Evolutionary conservation across 30 jellyfish, hydroid and myxozoan species (phyloP).

Genomic region (Sanderia malayensis): DNA sequence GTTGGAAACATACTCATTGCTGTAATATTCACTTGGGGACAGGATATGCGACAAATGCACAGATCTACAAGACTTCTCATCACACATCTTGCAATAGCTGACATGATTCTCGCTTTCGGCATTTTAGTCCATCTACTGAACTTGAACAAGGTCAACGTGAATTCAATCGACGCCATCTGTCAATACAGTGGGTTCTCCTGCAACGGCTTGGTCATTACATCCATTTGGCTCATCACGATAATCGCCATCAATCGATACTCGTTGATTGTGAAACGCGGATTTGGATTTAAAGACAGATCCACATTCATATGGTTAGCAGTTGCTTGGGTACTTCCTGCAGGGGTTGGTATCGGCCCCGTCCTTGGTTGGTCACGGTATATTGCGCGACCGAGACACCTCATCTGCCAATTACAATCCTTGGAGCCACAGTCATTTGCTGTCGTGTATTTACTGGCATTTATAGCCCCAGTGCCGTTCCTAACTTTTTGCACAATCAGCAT

Average conservation of each 20-base stretch:
- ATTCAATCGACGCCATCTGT: constrained; percentile 14
- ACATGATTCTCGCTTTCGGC: constrained; percentile 16
- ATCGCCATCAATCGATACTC: constrained; percentile 39
- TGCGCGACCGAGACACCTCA: constrained; percentile 6
- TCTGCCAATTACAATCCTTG: constrained; percentile 24
- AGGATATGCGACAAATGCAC: constrained; percentile 7
- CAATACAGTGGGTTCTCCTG: constrained; percentile 42
- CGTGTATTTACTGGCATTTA: neutral
- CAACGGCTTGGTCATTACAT: constrained; percentile 21
- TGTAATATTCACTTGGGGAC: constrained; percentile 2
- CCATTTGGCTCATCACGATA: constrained; percentile 42
- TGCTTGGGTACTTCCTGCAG: constrained; percentile 19
- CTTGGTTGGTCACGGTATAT: constrained; percentile 35
- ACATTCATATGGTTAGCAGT: neutral
- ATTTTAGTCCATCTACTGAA: constrained; percentile 11
- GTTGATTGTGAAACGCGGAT: neutral
- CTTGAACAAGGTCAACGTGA: constrained; percentile 6
- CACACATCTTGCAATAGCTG: constrained; percentile 10
- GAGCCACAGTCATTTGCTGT: constrained; percentile 22
- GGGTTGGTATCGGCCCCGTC: constrained; percentile 27
- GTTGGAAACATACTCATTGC: constrained; percentile 21
- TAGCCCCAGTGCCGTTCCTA: constrained; percentile 14
- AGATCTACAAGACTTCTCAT: constrained; percentile 22
- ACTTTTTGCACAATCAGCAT: constrained; percentile 1
- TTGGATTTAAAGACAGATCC: neutral